These are phyloP conservation scores for Creontiades dilutus DNA, from an alignment of 2,888 invertebrate species.

Conservation along the genomic window DNA sequence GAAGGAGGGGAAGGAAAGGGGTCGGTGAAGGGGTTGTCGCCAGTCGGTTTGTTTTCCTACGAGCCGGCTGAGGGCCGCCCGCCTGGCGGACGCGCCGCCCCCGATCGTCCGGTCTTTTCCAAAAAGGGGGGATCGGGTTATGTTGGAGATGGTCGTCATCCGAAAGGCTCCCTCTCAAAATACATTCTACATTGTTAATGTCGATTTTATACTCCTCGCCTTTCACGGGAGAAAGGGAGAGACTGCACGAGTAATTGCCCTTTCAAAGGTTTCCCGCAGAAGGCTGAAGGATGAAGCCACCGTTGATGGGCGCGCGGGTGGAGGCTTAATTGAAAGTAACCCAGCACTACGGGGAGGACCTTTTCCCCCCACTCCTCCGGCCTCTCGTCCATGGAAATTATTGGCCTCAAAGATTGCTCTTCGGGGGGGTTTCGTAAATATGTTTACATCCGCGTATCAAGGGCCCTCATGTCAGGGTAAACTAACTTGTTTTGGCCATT, in stretches of 20 bases:
- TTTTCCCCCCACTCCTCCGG: not conserved
- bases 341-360: not conserved
- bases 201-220: slow-evolving; percentile 12
- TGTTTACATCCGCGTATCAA: slow-evolving; percentile 37
- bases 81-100: slow-evolving; percentile 68
- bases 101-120: slow-evolving; percentile 36
- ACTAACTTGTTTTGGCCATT: slow-evolving; percentile 24
- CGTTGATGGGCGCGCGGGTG: not conserved
- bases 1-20: slow-evolving; percentile 43
- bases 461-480: not conserved
- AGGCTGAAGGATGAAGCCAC: not conserved
- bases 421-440: slow-evolving; percentile 26
- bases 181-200: slow-evolving; percentile 74
- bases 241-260: slow-evolving; percentile 47
- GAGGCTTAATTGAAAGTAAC: slow-evolving; percentile 54
- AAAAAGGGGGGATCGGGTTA: slow-evolving; percentile 41
- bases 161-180: slow-evolving; percentile 71
- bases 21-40: slow-evolving; percentile 55
- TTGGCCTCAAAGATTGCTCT: slow-evolving; percentile 24
- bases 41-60: slow-evolving; percentile 71
- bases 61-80: slow-evolving; percentile 58
- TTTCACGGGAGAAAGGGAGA: not conserved
- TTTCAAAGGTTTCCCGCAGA: slow-evolving; percentile 32
- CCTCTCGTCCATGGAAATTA: slow-evolving; percentile 33
- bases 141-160: slow-evolving; percentile 47